Evolutionary conservation across 2,113 vertebrate species (phyloP), one percentile per base, ranked within the genome.

Genomic region (Elanoides forficatus): DNA sequence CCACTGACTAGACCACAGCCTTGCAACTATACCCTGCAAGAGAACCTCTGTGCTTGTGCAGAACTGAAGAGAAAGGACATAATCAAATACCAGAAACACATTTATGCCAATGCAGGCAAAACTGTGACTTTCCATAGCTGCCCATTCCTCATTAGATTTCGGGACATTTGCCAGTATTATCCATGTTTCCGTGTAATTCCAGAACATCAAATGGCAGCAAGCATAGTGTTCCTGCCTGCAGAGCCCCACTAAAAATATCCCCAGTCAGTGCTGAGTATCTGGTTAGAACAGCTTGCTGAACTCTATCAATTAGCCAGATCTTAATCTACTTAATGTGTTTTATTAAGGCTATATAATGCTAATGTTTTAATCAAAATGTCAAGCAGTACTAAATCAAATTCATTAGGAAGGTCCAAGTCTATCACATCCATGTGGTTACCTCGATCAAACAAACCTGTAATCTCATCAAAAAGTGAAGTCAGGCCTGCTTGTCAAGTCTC

Each of bases 291-390:
- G 95, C 96, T 96, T 95, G 94, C 96, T 95, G 94, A 96, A 96
- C 94, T 97, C 94, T 96, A 96, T 96, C 96, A 97, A 97, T 97
- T 97, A 97, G 89, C 81, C 81, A 96, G 93, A 94, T 97, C 96
- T 95, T 97, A 97, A 97, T 97, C 96, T 96, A 95, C 94, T 97
- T 96, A 97, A 97, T 96, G 94, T 95, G 91, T 89, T 96, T 97
- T 96, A 97, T 96, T 97, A 95, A 95, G 94, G 95, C 88, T 95
- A 91, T 75, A 94, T 97, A 95, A 97, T 97, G 88, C 93, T 97
- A 96, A 97, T 97, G 94, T 96, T 97, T 97, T 97, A 97, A 97
- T 97, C 96, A 97, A 95, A 97, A 97, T 95, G 96, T 96, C 96
- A 97, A 95, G 93, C 84, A 95, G 76, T 94, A 89, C 91, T 93